Evolutionary conservation across 1,140 invertebrate species (phyloP).

Genomic region (Drosophila orosa): DNA sequence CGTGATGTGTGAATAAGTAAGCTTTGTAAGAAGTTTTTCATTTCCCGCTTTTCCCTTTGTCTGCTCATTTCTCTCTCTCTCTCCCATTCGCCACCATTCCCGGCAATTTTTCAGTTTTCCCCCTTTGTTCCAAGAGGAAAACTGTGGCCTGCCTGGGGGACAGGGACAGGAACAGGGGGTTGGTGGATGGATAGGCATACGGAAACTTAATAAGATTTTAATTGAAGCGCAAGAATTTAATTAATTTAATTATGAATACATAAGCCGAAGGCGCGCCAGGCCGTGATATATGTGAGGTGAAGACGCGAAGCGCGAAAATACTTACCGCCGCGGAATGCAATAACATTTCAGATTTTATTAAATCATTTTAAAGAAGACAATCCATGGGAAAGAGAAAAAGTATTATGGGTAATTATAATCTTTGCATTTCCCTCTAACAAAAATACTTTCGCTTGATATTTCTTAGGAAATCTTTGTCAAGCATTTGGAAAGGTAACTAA

Average conservation of each 20-base stretch:
- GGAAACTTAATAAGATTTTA: slow-evolving; percentile 82
- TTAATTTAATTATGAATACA: slow-evolving; percentile 77
- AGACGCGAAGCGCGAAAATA: slow-evolving; percentile 13
- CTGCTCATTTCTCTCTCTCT: slow-evolving; percentile 18
- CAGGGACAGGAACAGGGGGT: not conserved
- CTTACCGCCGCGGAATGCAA: slow-evolving; percentile 33
- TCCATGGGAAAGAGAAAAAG: not conserved
- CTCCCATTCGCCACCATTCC: slow-evolving; percentile 25
- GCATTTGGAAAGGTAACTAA: not conserved
- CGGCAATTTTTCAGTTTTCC: slow-evolving; percentile 38
- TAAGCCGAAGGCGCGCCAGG: slow-evolving; percentile 22
- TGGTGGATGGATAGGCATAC: slow-evolving; percentile 37
- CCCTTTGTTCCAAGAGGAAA: slow-evolving; percentile 42
- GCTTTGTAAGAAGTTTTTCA: slow-evolving; percentile 59
- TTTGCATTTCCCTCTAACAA: not conserved
- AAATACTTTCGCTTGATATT: not conserved
- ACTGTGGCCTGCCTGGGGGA: slow-evolving; percentile 3
- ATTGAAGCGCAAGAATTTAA: slow-evolving; percentile 83
- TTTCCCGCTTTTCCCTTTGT: slow-evolving; percentile 27
- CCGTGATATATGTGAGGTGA: slow-evolving; percentile 25
- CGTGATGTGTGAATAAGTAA: slow-evolving; percentile 73
- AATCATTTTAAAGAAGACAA: slow-evolving; percentile 1
- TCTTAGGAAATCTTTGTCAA: not conserved
- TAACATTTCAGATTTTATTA: slow-evolving; percentile 29
- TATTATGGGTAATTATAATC: not conserved